Evolutionary conservation across 2,797 vertebrate genomes (phyloP).

Genomic region (Rhodeus uyekii): DNA sequence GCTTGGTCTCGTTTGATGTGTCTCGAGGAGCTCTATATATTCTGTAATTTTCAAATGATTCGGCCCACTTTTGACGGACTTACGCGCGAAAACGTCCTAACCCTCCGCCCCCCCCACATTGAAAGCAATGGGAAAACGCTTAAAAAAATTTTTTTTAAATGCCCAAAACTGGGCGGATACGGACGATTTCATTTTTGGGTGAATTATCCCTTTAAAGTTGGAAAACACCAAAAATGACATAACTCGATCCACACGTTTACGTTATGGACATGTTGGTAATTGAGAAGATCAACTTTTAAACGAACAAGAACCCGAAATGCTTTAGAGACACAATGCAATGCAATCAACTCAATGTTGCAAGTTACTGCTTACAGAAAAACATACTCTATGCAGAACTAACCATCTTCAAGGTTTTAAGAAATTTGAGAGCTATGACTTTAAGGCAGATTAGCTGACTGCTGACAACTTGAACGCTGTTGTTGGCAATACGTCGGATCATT

Average conservation of each 20-base stretch:
- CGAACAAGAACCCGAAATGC: neutral
- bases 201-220: neutral
- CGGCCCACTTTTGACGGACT: too few relatives aligned
- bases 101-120: too few relatives aligned
- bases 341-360: neutral
- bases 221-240: neutral
- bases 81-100: too few relatives aligned
- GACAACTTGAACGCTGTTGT: slow-evolving; percentile 1
- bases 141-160: too few relatives aligned
- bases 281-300: too few relatives aligned
- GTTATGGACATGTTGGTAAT: too few relatives aligned
- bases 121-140: too few relatives aligned
- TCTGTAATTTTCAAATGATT: too few relatives aligned
- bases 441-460: slow-evolving; percentile 1
- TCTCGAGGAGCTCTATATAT: too few relatives aligned
- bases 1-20: too few relatives aligned
- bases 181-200: neutral
- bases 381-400: neutral
- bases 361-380: neutral
- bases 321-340: neutral
- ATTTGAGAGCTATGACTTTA: slow-evolving; percentile 18
- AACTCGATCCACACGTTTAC: too few relatives aligned
- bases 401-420: slow-evolving; percentile 33
- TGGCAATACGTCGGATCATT: neutral
- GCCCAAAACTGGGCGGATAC: too few relatives aligned